phyloP scores from a whole-genome alignment of 2,888 invertebrate species.

The Eupsilia transversa region DNA sequence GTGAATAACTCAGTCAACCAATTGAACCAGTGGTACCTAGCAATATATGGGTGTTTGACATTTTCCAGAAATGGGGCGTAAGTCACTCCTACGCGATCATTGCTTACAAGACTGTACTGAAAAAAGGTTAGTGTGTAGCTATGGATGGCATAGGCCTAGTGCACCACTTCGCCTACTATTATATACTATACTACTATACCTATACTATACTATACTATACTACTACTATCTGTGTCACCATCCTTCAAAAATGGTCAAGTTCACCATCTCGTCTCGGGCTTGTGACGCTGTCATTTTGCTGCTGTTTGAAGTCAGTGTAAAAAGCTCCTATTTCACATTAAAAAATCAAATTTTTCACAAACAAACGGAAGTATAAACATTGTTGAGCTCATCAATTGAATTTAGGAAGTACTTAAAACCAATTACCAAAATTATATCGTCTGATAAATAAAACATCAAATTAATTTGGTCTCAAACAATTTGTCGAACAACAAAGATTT shows the following conservation, averaged over 20 bases:
- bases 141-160: background rate
- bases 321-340: background rate
- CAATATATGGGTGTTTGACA: no score
- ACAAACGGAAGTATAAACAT: background rate
- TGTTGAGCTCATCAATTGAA: conserved; percentile 7
- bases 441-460: background rate
- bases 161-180: no score
- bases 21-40: no score
- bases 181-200: no score
- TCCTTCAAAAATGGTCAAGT: background rate
- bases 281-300: background rate
- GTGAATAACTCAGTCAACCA: no score
- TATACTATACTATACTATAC: no score
- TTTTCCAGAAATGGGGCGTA: background rate
- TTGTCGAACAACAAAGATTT: background rate
- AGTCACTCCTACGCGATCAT: background rate
- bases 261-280: background rate
- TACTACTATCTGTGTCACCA: background rate
- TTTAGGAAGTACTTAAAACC: background rate
- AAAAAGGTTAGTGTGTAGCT: background rate
- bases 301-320: background rate
- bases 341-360: no score
- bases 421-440: background rate
- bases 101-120: background rate
- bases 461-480: background rate